Base-by-base conservation (phyloP, 2,113 vertebrate species). In the Gadus macrocephalus region DNA sequence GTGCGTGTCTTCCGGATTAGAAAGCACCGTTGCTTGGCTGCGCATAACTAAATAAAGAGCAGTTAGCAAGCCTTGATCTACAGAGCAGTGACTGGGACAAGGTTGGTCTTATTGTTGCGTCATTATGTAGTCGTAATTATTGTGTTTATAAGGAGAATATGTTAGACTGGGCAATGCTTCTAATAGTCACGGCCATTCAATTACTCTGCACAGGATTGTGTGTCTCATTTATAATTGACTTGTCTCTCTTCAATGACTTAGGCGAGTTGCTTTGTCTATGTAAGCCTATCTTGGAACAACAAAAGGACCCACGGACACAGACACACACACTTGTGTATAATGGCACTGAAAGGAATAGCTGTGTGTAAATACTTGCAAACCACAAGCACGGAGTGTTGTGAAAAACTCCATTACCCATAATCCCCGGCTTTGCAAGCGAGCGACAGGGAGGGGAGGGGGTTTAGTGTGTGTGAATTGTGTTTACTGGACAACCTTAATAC, bases 191-290 rank as follows among this genome's bases (percentile, higher is more conserved):
- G 9, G 8, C 42, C 25, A 58, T 58, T 58, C 55, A n/a, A 58
- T 58, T 16, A n/a, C 15, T 58, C 1, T 58, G n/a, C 1, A n/a
- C 8, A 49, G 42, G 42, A 14, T 49, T 49, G 27, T 66, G 55
- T 72, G 53, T 65, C 64, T 66, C 31, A 72, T 72, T 20, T 7
- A 66, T 72, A 66, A 72, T 72, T 59, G 6, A 65, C 53, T 5
- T 35, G 25, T 35, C 31, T 53, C 31, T 53, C 15, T 58, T 58
- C 55, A n/a, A n/a, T 58, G 55, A 14, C 15, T 58, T 16, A 19
- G n/a, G 16, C 9, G 15, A 58, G 59, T 63, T 20, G 9, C 22
- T 15, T 17, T 68, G 28, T 60, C 49, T 56, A 4, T 66, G 42
- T 66, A 1, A 20, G 65, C 5, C 5, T 53, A n/a, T 9, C 15